These are phyloP conservation scores for Gymnothorax reevesii DNA, from an alignment of 2,797 vertebrate species.

Conservation along the genomic window DNA sequence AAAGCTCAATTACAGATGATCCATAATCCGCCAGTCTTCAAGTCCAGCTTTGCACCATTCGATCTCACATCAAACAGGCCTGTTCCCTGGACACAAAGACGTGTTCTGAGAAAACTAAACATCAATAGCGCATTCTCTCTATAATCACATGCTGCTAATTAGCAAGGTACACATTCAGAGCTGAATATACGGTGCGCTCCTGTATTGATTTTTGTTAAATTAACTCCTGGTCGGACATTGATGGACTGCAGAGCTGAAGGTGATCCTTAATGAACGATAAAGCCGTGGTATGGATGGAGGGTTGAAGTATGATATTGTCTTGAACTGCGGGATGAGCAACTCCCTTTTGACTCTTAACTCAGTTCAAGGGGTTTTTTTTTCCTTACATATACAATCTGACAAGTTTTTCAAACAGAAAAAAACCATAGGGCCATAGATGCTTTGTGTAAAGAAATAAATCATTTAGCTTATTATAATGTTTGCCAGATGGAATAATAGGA, in stretches of 20 bases:
- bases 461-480: too few species aligned
- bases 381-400: not conserved
- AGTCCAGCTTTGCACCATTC: not conserved
- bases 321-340: not conserved
- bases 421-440: too few species aligned
- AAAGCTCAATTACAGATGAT: not conserved
- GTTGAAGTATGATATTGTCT: not conserved
- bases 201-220: not conserved
- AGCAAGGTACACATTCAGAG: conserved; percentile 38
- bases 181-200: not conserved
- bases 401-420: not conserved
- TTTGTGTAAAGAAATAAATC: not conserved
- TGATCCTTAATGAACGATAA: not conserved
- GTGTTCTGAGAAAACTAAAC: not conserved
- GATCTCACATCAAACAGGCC: conserved; percentile 39
- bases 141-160: conserved; percentile 41
- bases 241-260: not conserved
- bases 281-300: not conserved
- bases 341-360: not conserved
- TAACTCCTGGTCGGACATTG: not conserved
- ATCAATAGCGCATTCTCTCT: conserved; percentile 35
- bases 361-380: not conserved
- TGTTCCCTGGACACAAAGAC: conserved; percentile 46
- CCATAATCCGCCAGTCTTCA: not conserved
- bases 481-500: not conserved